Evolutionary conservation across 2,797 vertebrate species (phyloP).

Genomic region (Acipenser ruthenus): DNA sequence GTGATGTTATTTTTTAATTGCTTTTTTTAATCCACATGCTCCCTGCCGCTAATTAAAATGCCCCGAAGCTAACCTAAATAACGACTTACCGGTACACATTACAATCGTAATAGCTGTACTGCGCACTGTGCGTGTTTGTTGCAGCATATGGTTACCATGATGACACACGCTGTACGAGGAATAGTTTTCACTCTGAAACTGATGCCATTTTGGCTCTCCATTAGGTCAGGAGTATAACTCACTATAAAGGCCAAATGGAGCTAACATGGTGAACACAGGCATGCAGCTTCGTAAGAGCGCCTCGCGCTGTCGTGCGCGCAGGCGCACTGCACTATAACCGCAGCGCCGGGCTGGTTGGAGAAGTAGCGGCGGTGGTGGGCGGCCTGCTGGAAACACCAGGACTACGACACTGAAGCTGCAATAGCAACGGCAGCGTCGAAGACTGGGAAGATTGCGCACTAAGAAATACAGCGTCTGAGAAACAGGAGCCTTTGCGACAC

Average conservation of each 20-base stretch:
- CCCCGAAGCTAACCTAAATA: no score
- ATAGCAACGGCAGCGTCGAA: slow-evolving; percentile 35
- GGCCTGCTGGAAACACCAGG: slow-evolving; percentile 45
- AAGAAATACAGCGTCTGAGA: slow-evolving; percentile 35
- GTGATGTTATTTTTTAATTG: no score
- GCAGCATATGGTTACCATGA: slow-evolving; percentile 7
- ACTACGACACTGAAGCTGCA: slow-evolving; percentile 35
- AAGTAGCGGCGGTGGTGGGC: slow-evolving; percentile 34
- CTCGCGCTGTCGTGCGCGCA: slow-evolving; percentile 49
- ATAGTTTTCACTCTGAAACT: not conserved
- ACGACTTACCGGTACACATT: no score
- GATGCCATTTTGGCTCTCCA: slow-evolving; percentile 10
- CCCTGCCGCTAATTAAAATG: no score
- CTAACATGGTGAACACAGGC: slow-evolving; percentile 6
- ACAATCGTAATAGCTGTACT: no score
- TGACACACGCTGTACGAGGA: not conserved
- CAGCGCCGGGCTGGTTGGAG: slow-evolving; percentile 41
- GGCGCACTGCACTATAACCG: slow-evolving; percentile 33
- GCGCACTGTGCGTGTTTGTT: not conserved
- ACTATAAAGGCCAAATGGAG: not conserved
- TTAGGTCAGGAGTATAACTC: not conserved
- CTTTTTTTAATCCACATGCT: no score
- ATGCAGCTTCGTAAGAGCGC: not conserved
- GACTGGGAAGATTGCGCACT: slow-evolving; percentile 31
- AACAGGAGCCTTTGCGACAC: slow-evolving; percentile 28